Conservation (phyloP, 2,113 vertebrate genomes). For the Eonycteris spelaea region DNA sequence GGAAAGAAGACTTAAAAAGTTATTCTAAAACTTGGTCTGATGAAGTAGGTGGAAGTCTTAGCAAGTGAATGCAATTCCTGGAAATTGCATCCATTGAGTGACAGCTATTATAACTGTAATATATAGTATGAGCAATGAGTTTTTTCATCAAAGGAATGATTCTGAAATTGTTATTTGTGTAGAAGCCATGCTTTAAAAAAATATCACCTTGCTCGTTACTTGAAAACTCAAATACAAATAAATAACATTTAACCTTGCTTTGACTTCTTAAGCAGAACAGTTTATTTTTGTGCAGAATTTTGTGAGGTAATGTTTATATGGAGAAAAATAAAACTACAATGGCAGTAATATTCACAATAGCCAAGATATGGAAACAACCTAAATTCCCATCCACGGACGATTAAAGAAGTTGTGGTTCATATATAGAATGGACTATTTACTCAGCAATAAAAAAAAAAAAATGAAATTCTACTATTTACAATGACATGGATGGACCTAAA, state of each 20-base stretch:
- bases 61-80: constrained; percentile 38
- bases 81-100: constrained; percentile 39
- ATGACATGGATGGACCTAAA: too few relatives aligned
- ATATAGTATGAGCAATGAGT: background rate
- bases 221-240: constrained; percentile 3
- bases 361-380: too few relatives aligned
- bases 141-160: constrained; percentile 29
- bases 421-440: too few relatives aligned
- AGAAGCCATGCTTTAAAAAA: constrained; percentile 42
- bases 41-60: constrained; percentile 26
- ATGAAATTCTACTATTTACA: too few relatives aligned
- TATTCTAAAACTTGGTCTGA: constrained; percentile 36
- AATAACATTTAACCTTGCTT: background rate
- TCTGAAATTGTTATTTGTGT: constrained; percentile 39
- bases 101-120: background rate
- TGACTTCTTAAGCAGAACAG: constrained; percentile 34
- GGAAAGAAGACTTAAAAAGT: background rate
- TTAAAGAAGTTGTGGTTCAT: too few relatives aligned
- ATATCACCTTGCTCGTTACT: background rate
- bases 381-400: too few relatives aligned
- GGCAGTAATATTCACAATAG: too few relatives aligned
- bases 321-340: background rate
- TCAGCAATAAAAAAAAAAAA: too few relatives aligned
- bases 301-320: background rate
- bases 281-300: background rate